Conservation (phyloP, 2,888 invertebrate species). For the Oithona nana region DNA sequence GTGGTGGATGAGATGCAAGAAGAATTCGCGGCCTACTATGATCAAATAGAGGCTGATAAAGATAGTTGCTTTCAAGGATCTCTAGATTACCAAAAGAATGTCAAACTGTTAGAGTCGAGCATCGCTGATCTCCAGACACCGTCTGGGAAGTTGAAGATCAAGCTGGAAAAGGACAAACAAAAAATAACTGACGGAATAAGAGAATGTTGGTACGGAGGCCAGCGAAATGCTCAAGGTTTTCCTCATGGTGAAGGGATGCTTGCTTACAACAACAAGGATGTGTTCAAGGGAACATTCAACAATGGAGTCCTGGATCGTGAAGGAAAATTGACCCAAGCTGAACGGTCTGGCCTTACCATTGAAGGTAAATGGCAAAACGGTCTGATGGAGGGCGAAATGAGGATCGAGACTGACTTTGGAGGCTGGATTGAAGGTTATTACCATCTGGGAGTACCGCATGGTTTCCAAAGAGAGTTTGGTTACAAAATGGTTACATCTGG, state of each 20-base stretch:
- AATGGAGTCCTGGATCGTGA: slow-evolving; percentile 8
- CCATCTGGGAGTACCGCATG: slow-evolving; percentile 8
- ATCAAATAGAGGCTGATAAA: background rate
- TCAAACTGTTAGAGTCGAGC: background rate
- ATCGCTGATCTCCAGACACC: background rate
- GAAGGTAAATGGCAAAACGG: slow-evolving; percentile 13
- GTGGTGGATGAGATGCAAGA: slow-evolving; percentile 7
- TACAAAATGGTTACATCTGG: background rate
- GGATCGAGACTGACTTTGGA: background rate
- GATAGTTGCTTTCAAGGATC: background rate
- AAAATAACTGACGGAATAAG: slow-evolving; percentile 2
- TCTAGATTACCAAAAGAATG: background rate
- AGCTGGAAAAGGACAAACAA: background rate
- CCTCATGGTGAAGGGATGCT: slow-evolving; percentile 8
- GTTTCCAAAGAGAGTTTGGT: slow-evolving; percentile 12
- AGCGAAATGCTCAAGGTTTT: background rate
- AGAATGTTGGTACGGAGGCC: slow-evolving; percentile 8
- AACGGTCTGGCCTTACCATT: background rate
- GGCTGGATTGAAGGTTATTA: slow-evolving; percentile 13
- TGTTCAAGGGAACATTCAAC: background rate
- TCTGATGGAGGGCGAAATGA: slow-evolving; percentile 14
- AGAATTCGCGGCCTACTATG: background rate
- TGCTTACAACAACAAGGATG: background rate
- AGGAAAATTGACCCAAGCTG: slow-evolving; percentile 1
- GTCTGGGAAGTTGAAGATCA: background rate